Evolutionary conservation across 2,888 invertebrate species (phyloP).

Genomic region (Cephus pygmeus): DNA sequence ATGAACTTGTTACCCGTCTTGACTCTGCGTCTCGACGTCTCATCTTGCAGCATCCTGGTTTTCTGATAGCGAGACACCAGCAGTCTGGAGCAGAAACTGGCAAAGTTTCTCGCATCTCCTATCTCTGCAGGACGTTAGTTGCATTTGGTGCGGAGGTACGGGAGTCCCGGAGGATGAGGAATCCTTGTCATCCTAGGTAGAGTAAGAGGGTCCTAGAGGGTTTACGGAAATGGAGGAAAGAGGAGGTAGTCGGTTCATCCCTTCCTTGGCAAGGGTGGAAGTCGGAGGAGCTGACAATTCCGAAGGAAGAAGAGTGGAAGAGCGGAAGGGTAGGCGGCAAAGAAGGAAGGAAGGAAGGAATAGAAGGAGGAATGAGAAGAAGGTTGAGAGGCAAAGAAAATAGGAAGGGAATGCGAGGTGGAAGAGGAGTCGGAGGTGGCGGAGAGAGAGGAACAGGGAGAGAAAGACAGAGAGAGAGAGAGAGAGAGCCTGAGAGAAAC

Average conservation of each 20-base stretch:
- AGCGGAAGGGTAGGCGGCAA: constrained; percentile 26
- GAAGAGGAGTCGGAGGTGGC: constrained; percentile 31
- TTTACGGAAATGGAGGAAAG: constrained; percentile 16
- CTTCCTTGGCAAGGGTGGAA: too few species aligned
- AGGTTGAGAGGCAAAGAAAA: constrained; percentile 16
- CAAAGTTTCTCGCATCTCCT: too few species aligned
- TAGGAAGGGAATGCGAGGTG: constrained; percentile 27
- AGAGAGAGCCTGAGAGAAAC: not conserved
- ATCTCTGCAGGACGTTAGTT: constrained; percentile 26
- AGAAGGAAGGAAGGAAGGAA: constrained; percentile 21
- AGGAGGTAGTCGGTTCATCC: constrained; percentile 16
- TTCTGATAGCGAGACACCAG: too few species aligned
- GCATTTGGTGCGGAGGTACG: constrained; percentile 28
- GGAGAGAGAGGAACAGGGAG: constrained; percentile 23
- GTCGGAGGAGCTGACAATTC: not conserved
- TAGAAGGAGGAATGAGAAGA: constrained; percentile 18
- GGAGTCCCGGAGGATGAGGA: constrained; percentile 26
- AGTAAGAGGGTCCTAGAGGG: too few species aligned
- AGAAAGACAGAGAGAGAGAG: constrained; percentile 15
- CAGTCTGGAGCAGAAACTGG: too few species aligned
- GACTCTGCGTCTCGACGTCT: too few species aligned
- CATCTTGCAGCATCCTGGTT: too few species aligned
- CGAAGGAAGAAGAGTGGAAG: constrained; percentile 14
- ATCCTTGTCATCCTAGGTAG: not conserved
- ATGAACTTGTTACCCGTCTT: too few species aligned